Base-by-base conservation (phyloP, 1,140 invertebrate species). In the Whitmania pigra region DNA sequence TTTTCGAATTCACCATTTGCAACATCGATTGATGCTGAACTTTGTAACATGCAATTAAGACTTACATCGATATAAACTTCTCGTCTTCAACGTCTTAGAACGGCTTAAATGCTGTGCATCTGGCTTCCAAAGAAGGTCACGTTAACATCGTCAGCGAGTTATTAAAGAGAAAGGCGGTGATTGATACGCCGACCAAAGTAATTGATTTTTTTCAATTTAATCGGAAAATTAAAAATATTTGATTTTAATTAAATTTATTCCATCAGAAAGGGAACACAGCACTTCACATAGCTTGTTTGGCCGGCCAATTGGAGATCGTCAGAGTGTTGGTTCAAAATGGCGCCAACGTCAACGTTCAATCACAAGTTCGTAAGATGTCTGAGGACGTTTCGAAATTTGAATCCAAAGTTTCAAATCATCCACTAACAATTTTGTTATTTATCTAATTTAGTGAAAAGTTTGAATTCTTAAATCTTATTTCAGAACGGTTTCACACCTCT, bases 261-360 rank as follows among this genome's bases (percentile, higher is more conserved):
- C 43, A 15, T n/a, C 49, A 70, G 85, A 99, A 99, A 86, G 95
- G 95, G 75, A 98, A 98, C 83, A 98, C 95, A 60, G 94, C 95
- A 0, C 86, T 99, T 66, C 97, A 99, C 81, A 99, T 99, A 82
- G 95, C 96, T 74, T 97, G 94, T 13, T 83, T 99, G 69, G 91
- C 96, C 75, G 97, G 97, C 13, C 94, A 98, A 84, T 89, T 91
- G 78, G 90, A 95, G 76, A 93, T 99, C 73, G 96, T 98, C n/a
- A 90, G 89, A 81, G 86, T 96, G 71, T 85, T 99, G 54, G 89
- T 99, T 67, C 90, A 94, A 80, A 89, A 93, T 85, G 89, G 89
- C 55, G 95, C 94, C 69, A 90, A 93, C 76, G 94, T 98, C 68
- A 99, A 99, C 85, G 93, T 94, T 60, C 94, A 99, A 82, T 79